Evolutionary conservation across 2,113 vertebrate species (phyloP).

Genomic region (Myotis brandtii): DNA sequence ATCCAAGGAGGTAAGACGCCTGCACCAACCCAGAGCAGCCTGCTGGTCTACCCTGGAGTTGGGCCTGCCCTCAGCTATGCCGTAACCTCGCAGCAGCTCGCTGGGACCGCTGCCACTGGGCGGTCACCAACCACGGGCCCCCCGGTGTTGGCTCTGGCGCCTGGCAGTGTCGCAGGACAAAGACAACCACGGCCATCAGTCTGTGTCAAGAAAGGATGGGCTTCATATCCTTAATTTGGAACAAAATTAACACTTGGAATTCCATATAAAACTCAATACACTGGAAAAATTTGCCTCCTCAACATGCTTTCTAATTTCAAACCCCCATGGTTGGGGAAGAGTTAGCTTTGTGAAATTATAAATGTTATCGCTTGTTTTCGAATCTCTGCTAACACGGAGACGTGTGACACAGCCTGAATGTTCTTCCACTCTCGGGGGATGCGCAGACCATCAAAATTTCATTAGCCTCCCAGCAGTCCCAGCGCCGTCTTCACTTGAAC

Average conservation of each 20-base stretch:
- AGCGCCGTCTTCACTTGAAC: conserved; percentile 77
- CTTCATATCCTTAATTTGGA: conserved; percentile 43
- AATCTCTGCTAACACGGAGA: conserved; percentile 15
- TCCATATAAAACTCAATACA: conserved; percentile 50
- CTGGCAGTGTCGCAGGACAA: neutral
- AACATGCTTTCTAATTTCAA: conserved; percentile 56
- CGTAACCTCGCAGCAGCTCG: conserved; percentile 49
- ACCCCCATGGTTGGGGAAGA: conserved; percentile 37
- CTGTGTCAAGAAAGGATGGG: neutral
- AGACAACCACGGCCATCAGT: neutral
- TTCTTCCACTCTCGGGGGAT: conserved; percentile 65
- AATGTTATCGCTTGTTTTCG: conserved; percentile 68
- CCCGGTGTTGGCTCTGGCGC: neutral
- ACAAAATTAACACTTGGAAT: conserved; percentile 65
- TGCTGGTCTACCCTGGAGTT: neutral
- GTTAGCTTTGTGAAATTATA: conserved; percentile 69
- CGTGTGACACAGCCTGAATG: conserved; percentile 1
- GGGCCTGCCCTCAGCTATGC: neutral
- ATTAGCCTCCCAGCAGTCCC: conserved; percentile 82
- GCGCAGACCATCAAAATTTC: conserved; percentile 80
- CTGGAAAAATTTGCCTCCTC: neutral
- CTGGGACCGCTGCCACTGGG: conserved; percentile 16
- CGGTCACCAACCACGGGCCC: conserved; percentile 53
- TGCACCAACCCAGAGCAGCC: neutral
- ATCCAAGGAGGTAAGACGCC: neutral